Percentiles rank a stretch among this genome's conserved stretches.
Conservation (phyloP, 1,140 invertebrate genomes). For the Hydropsyche tenuis region DNA sequence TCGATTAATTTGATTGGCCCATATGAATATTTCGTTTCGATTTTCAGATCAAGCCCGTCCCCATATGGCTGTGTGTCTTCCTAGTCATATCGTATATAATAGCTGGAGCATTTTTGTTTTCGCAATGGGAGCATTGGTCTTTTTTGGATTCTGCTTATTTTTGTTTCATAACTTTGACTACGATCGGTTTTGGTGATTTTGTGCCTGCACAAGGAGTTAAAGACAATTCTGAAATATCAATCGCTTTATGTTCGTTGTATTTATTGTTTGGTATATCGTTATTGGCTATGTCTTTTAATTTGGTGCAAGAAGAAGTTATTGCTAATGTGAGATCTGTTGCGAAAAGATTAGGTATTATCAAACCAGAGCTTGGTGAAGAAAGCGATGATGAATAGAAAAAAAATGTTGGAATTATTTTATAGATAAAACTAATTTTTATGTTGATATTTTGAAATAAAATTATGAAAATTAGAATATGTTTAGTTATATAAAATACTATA, state of each 20-base stretch:
- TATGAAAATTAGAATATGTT: no score
- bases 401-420: not conserved
- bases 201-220: constrained; percentile 84
- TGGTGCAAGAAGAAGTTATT: constrained; percentile 92
- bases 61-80: constrained; percentile 90
- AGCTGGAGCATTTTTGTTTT: constrained; percentile 85
- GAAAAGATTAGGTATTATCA: constrained; percentile 83
- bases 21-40: no score
- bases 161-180: constrained; percentile 94
- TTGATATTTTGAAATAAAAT: no score
- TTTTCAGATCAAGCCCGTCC: constrained; percentile 73
- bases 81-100: constrained; percentile 89
- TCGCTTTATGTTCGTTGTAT: constrained; percentile 92
- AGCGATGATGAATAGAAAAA: constrained; percentile 57
- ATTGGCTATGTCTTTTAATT: constrained; percentile 97
- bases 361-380: constrained; percentile 70
- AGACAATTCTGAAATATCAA: constrained; percentile 75
- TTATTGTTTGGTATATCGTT: constrained; percentile 95
- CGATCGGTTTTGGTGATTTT: constrained; percentile 94
- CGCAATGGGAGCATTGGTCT: constrained; percentile 85
- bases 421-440: no score
- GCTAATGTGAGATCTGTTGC: constrained; percentile 84
- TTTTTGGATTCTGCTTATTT: constrained; percentile 93
- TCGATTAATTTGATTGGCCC: not conserved
- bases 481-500: no score